phyloP scores from a whole-genome alignment of 1,140 invertebrate species.

The Drosophila watanabei region DNA sequence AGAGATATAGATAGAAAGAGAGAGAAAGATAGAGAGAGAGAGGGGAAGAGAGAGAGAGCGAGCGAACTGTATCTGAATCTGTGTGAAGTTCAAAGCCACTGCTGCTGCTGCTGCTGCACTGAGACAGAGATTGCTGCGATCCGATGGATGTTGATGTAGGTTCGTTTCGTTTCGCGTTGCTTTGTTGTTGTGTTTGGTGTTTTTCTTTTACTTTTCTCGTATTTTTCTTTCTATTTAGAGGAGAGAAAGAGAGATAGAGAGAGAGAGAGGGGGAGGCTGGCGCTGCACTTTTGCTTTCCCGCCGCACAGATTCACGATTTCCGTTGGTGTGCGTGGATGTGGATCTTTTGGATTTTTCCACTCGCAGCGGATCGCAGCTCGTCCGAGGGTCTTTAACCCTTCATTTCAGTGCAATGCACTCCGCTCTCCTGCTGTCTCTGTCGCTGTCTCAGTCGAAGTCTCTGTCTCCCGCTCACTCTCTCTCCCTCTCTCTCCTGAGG shows the following conservation, averaged over 20 bases:
- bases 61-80: slow-evolving; percentile 55
- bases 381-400: slow-evolving; percentile 82
- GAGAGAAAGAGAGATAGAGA: not conserved
- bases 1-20: not conserved
- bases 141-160: slow-evolving; percentile 72
- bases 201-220: slow-evolving; percentile 30
- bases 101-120: slow-evolving; percentile 44
- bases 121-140: slow-evolving; percentile 46
- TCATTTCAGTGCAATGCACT: slow-evolving; percentile 82
- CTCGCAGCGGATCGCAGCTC: slow-evolving; percentile 62
- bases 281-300: slow-evolving; percentile 81
- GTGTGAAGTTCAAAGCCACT: slow-evolving; percentile 83
- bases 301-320: slow-evolving; percentile 77
- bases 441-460: not conserved
- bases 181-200: slow-evolving; percentile 34
- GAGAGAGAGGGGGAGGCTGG: slow-evolving; percentile 9
- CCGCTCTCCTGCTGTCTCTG: slow-evolving; percentile 49
- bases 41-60: slow-evolving; percentile 29
- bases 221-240: slow-evolving; percentile 31
- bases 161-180: slow-evolving; percentile 61
- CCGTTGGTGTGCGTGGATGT: slow-evolving; percentile 20
- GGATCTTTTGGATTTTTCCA: slow-evolving; percentile 79
- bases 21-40: slow-evolving; percentile 23
- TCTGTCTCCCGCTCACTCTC: slow-evolving; percentile 1
- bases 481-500: slow-evolving; percentile 5